Conservation (phyloP, 2,113 vertebrate genomes). For the Dendrocopos noguchii region DNA sequence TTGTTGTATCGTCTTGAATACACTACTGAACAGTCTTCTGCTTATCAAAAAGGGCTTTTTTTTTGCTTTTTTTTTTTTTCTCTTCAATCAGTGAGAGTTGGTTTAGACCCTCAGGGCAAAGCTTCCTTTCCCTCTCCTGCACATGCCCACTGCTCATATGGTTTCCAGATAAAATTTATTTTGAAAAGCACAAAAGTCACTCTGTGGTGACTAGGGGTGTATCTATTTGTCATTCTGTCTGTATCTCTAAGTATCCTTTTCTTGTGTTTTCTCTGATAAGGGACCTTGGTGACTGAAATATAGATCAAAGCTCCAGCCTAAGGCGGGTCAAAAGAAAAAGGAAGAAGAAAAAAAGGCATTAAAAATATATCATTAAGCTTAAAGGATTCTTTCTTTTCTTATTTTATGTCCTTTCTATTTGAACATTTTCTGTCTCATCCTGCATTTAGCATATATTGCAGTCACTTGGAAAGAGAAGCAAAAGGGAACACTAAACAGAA, state of each 20-base stretch:
- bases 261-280: constrained; percentile 61
- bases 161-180: constrained; percentile 21
- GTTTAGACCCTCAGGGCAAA: neutral
- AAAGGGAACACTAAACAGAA: neutral
- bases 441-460: neutral
- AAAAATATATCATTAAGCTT: neutral
- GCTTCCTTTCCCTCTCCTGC: neutral
- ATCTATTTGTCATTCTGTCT: constrained; percentile 50
- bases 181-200: constrained; percentile 17
- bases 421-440: neutral
- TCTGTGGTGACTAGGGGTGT: neutral
- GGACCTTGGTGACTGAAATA: constrained; percentile 57
- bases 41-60: neutral
- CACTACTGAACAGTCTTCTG: neutral
- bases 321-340: constrained; percentile 42
- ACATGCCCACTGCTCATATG: neutral
- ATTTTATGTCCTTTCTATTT: constrained; percentile 27
- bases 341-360: neutral
- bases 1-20: neutral
- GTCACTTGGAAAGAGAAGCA: neutral
- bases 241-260: constrained; percentile 9
- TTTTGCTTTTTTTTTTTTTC: neutral
- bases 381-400: constrained; percentile 14
- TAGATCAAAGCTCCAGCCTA: constrained; percentile 59
- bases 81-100: neutral